Conservation (phyloP, 2,113 vertebrate genomes). For the Aptenodytes forsteri region DNA sequence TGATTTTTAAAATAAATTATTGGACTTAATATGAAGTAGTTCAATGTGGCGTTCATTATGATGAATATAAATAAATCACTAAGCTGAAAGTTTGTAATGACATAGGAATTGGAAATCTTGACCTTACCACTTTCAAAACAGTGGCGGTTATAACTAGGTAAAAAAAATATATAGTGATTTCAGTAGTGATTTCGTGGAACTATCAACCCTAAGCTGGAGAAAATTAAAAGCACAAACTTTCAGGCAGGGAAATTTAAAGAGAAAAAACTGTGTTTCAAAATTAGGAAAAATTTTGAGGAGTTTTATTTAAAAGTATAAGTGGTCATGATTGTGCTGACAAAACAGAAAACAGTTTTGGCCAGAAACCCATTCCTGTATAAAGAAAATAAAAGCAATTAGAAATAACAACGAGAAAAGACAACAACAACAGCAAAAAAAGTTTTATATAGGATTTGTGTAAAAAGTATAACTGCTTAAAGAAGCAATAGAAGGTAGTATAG, state of each 20-base stretch:
- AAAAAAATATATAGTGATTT: not conserved
- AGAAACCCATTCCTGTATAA: not conserved
- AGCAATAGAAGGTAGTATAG: not conserved
- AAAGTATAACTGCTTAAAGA: not conserved
- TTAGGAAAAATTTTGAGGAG: not conserved
- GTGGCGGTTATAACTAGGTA: not conserved
- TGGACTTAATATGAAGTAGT: not conserved
- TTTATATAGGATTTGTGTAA: not conserved
- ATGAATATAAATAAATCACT: not conserved
- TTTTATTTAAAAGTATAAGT: not conserved
- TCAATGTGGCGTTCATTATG: not conserved
- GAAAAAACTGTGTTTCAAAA: not conserved
- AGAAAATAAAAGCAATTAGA: not conserved
- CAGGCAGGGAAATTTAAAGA: not conserved
- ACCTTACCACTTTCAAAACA: not conserved
- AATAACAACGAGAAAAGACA: not conserved
- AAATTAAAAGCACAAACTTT: not conserved
- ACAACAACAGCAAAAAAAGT: not conserved
- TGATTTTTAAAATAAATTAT: not conserved
- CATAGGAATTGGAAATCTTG: not conserved
- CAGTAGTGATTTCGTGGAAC: too few relatives aligned
- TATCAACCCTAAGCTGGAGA: not conserved
- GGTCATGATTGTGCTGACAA: not conserved
- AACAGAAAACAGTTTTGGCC: not conserved
- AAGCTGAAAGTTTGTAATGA: not conserved